Conservation (phyloP, 2,888 invertebrate species). For the Thysanoteuthis rhombus region DNA sequence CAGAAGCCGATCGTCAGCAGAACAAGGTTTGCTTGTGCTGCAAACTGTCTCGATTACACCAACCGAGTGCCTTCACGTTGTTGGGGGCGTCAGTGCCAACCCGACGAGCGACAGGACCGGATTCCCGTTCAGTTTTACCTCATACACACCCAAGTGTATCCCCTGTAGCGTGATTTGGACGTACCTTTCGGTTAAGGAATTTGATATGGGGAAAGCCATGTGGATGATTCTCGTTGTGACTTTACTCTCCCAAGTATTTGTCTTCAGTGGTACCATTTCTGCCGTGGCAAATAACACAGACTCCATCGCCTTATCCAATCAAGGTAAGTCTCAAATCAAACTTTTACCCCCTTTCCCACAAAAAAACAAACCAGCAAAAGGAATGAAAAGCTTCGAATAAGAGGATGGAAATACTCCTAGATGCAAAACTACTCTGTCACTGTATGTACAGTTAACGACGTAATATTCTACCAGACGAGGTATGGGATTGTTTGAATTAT, state of each 20-base stretch:
- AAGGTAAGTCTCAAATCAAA: background rate
- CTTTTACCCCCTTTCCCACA: no score
- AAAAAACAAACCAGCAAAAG: no score
- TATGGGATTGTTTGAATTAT: no score
- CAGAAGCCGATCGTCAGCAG: background rate
- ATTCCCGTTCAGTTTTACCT: background rate
- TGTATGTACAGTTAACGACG: no score
- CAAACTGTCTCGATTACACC: background rate
- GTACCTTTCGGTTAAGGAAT: background rate
- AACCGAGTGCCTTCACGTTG: background rate
- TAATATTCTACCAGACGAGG: no score
- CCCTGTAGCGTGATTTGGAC: background rate
- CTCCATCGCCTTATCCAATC: background rate
- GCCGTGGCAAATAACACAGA: background rate
- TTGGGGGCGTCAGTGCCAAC: background rate
- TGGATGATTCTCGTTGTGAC: background rate
- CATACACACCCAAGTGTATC: background rate
- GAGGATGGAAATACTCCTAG: no score
- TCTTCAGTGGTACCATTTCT: background rate
- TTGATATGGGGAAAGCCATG: background rate
- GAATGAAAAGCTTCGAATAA: no score
- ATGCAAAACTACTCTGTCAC: no score
- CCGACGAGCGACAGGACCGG: background rate
- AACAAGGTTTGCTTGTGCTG: background rate
- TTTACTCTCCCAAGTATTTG: background rate